Base-by-base conservation (phyloP, 2,113 vertebrate species). In the Plectropomus leopardus region DNA sequence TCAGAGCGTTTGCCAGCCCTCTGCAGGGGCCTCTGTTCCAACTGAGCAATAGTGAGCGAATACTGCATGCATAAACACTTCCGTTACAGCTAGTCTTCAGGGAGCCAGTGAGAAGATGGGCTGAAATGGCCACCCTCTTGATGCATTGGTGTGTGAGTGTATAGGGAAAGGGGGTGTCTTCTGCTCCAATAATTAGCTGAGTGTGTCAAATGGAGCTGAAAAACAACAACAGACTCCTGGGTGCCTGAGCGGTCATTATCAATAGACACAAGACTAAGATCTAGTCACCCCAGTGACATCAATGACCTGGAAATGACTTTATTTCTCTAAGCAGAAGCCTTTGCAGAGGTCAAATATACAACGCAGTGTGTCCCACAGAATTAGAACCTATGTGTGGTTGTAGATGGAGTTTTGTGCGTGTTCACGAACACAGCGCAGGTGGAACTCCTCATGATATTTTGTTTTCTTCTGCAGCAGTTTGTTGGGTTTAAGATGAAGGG, bases 161-260 rank as follows among this genome's bases (percentile, higher is more conserved):
- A 8, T 70, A 40, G 14, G 23, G 50, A 48, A 77, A 47, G 30
- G 23, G 71, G 72, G 32, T 21, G 50, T 66, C 47, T 71, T 44
- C 24, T 34, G 55, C 82, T 87, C 61, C 34, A 57, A 69, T 69
- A 86, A 88, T 89, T 86, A 84, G 36, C 53, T 36, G 58, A 85
- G 77, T 85, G 69, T 83, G 79, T 79, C 65, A 85, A 81, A 87
- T 79, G 48, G 72, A 88, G 73, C 72, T 77, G 84, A 74, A 86
- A 80, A 81, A 80, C 59, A 75, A 70, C 57, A 70, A 57, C 30
- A 5, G 71, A 72, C 72, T 72, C 61, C 67, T 66, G 24, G 32
- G 70, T 70, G 76, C 47, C 64, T 64, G 53, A 75, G 48, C 4
- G 0, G 65, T 55, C 47, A 21, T 47, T 24, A 79, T 79, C 30